Conservation (phyloP, 2,797 vertebrate genomes). For the Hylomyscus alleni region DNA sequence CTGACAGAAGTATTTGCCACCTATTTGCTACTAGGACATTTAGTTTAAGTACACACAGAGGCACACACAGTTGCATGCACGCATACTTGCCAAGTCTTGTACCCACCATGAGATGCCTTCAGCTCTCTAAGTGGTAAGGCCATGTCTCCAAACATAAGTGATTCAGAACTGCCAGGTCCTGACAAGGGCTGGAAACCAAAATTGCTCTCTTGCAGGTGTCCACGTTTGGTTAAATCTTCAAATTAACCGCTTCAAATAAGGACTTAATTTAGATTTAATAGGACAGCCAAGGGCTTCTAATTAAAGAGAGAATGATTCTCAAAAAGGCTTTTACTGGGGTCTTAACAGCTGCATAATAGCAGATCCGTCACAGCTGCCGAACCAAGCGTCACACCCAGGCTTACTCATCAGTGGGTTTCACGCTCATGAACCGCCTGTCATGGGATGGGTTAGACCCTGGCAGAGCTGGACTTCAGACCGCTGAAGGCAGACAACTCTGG, state of each 20-base stretch:
- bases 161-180: constrained; percentile 65
- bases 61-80: not conserved
- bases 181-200: constrained; percentile 69
- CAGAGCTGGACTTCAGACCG: not conserved
- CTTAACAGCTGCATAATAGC: constrained; percentile 72
- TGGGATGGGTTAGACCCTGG: not conserved
- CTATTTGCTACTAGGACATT: not conserved
- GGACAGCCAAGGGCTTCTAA: constrained; percentile 78
- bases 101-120: not conserved
- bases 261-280: constrained; percentile 85
- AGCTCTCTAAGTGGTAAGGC: not conserved
- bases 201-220: constrained; percentile 77
- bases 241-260: constrained; percentile 81
- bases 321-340: constrained; percentile 79
- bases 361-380: not conserved
- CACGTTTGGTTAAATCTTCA: constrained; percentile 78
- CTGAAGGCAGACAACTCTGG: not conserved
- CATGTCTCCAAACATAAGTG: not conserved
- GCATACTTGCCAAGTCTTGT: not conserved
- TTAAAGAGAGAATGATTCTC: constrained; percentile 82
- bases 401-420: constrained; percentile 2
- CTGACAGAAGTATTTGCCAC: not conserved
- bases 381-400: not conserved
- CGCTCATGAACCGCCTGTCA: rapidly evolving
- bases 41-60: not conserved